These are phyloP conservation scores for Prietella phreatophila DNA, from an alignment of 2,113 vertebrate genomes.

Conservation along the genomic window DNA sequence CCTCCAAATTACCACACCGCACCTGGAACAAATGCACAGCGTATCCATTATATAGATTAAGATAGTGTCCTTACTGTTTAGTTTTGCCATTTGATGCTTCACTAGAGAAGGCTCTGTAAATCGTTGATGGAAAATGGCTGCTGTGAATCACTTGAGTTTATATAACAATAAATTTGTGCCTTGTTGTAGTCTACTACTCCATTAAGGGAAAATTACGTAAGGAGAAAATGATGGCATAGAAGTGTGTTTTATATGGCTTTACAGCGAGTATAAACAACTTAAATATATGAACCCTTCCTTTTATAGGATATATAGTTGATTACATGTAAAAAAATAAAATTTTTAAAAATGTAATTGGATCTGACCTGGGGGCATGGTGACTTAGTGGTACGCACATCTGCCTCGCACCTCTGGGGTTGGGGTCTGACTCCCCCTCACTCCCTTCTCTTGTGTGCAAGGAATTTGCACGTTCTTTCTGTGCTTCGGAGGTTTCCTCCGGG, in stretches of 20 bases:
- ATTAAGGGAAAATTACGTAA: neutral
- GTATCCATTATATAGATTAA: neutral
- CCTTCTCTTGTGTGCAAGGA: too few species aligned
- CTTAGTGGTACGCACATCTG: too few species aligned
- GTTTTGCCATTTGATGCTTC: constrained; percentile 7
- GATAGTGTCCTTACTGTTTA: constrained; percentile 21
- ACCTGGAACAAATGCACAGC: constrained; percentile 66
- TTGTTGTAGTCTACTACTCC: neutral
- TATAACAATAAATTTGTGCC: neutral
- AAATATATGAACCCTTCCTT: neutral
- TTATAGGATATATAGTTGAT: neutral
- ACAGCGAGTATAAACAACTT: neutral
- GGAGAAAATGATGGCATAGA: neutral
- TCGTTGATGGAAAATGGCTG: neutral
- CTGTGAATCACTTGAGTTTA: neutral
- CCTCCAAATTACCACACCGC: constrained; percentile 63
- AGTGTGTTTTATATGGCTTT: neutral
- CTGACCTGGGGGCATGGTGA: too few species aligned
- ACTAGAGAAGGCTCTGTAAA: neutral
- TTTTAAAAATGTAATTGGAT: neutral
- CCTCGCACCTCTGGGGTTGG: too few species aligned
- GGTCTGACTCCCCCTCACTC: too few species aligned
- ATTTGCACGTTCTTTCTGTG: too few species aligned
- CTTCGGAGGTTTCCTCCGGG: too few species aligned
- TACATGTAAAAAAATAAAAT: neutral